These are phyloP conservation scores for Volucella zonaria DNA, from an alignment of 2,888 invertebrate genomes.

Conservation along the genomic window DNA sequence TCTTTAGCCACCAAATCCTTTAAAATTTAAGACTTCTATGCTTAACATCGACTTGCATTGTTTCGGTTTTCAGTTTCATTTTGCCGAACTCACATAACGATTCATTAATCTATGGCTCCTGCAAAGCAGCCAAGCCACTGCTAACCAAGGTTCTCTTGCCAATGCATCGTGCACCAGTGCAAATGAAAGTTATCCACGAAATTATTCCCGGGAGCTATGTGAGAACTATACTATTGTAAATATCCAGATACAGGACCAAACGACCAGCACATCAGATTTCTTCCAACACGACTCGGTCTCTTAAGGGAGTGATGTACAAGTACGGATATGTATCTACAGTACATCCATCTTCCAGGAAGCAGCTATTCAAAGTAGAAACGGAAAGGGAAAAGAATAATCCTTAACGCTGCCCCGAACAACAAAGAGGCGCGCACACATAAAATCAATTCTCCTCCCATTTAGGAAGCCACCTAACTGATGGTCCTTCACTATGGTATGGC, in stretches of 20 bases:
- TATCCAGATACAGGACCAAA: slow-evolving; percentile 12
- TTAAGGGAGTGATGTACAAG: neutral
- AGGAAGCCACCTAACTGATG: slow-evolving; percentile 38
- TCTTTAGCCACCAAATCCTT: slow-evolving; percentile 12
- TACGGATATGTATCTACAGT: neutral
- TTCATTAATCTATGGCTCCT: slow-evolving; percentile 59
- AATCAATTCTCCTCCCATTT: slow-evolving; percentile 52
- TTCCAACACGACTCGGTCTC: slow-evolving; percentile 48
- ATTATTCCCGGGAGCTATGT: slow-evolving; percentile 61
- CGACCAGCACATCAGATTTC: slow-evolving; percentile 30
- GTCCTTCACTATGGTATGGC: slow-evolving; percentile 9
- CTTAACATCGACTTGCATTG: slow-evolving; percentile 49
- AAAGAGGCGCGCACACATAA: slow-evolving; percentile 55
- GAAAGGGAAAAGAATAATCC: slow-evolving; percentile 46
- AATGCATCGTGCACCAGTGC: slow-evolving; percentile 48
- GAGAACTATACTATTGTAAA: slow-evolving; percentile 1
- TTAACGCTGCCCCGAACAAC: slow-evolving; percentile 60
- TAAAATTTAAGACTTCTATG: slow-evolving; percentile 59
- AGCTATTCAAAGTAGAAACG: slow-evolving; percentile 16
- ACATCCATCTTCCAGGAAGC: slow-evolving; percentile 43
- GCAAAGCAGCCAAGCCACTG: slow-evolving; percentile 2
- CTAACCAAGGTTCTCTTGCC: neutral
- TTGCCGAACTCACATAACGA: slow-evolving; percentile 50
- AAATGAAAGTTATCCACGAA: slow-evolving; percentile 66
- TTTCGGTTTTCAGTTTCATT: slow-evolving; percentile 65